Conservation (phyloP, 1,140 invertebrate species). For the Geopemphigus sp. region DNA sequence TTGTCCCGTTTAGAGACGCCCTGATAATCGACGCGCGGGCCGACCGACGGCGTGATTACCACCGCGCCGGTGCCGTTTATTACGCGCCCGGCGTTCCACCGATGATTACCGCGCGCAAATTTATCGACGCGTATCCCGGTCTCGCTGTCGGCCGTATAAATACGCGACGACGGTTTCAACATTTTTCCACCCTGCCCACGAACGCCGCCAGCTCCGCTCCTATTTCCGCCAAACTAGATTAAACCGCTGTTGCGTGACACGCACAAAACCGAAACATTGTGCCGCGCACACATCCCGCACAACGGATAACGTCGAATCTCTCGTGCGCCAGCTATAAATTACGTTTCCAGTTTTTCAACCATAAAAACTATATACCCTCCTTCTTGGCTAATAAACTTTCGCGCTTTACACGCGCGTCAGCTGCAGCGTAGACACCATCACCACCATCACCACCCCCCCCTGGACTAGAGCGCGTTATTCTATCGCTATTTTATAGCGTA, state of each 20-base stretch:
- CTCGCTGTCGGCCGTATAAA: not conserved
- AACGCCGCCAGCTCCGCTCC: too few relatives aligned
- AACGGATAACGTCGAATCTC: not conserved
- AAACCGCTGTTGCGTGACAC: slow-evolving; percentile 20
- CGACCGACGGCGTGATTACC: too few relatives aligned
- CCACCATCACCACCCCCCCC: too few relatives aligned
- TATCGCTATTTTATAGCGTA: not conserved
- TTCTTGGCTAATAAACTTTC: slow-evolving; percentile 13
- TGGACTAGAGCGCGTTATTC: too few relatives aligned
- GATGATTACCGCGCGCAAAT: slow-evolving; percentile 7
- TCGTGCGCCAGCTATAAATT: slow-evolving; percentile 21
- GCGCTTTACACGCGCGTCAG: not conserved
- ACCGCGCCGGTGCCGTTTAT: too few relatives aligned
- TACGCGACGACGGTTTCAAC: slow-evolving; percentile 11
- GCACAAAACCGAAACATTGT: slow-evolving; percentile 2
- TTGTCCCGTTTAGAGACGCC: too few relatives aligned
- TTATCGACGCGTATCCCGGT: slow-evolving; percentile 2
- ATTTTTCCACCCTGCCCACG: not conserved
- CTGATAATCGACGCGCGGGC: too few relatives aligned
- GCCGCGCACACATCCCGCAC: too few relatives aligned
- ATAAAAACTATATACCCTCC: not conserved
- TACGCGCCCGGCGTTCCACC: not conserved
- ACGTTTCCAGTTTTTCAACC: not conserved
- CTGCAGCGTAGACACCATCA: not conserved
- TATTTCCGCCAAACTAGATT: not conserved